Evolutionary conservation across 2,797 vertebrate genomes (phyloP), one percentile per base, ranked within the genome.

Genomic region (Gymnopithys bicolor): DNA sequence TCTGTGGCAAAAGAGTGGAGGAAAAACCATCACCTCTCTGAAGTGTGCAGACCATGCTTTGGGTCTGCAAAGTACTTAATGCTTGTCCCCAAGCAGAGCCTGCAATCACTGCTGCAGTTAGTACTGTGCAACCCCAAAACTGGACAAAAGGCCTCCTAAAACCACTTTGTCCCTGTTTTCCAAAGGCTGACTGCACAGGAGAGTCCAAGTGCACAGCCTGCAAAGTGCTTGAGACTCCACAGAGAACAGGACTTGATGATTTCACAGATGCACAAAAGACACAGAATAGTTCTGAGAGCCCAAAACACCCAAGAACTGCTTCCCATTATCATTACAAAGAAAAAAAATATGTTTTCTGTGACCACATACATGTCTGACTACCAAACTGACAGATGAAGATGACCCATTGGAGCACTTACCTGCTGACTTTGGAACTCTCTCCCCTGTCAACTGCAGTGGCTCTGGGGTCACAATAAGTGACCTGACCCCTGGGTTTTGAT

Each of bases 401-500:
- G 5, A 69, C 14, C 11, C 28, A 35, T 22, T 5, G 11, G 28
- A 71, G 32, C 19, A 84, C 97, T 66, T 83, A 99, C 99, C 98
- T 95, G 97, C 69, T 14, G 96, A 48, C 70, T 97, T 98, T 7
- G 98, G 97, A 3, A 95, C 96, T 85, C 99, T 98, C 88, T 99
- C 99, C 33, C 99, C 99, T 18, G 97, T 98, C 81, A 98, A 13
- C 5, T 95, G 18, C 58, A 99, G 97, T 0, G 64, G 77, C 49
- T 96, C 90, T 0, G 98, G 97, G 3, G 96, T 87, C 41, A 96
- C 89, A 3, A 98, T 97, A n/a, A 99, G 97, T 2, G 98, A 98
- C 77, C 98, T 98, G 12, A 97, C 96, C 1, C 98, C 98, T 0
- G 98, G 98, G 91, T 99, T 99, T 85, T 98, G 97, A 95, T 99